Base-by-base conservation (phyloP, 2,888 invertebrate species). In the Thereva nobilitata region DNA sequence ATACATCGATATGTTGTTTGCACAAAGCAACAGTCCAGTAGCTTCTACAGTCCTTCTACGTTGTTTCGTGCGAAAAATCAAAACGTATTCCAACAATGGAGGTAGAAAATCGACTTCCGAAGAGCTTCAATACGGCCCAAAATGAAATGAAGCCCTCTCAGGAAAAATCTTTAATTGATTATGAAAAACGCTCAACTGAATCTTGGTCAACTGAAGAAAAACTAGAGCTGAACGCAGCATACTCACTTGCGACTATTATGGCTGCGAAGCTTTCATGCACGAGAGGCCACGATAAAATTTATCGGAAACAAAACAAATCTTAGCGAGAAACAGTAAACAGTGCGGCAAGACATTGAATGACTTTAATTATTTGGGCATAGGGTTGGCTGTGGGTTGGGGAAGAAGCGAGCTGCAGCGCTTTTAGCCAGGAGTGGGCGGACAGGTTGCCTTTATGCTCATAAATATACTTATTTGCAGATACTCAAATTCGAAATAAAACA, bases 221-320 rank as follows among this genome's bases (percentile, higher is more conserved):
- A n/a, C 59, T 47, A 12, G 47, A 6, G 38, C 37, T 23, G 59
- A 37, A 38, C 35, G 12, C 12, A 10, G 40, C 12, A 41, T 38
- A 34, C 47, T 37, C 12, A 47, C 47, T 59, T 45, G 23, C 42
- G 35, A 55, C 55, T 12, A 23, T 61, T 49, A 40, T 40, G 49
- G 40, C 41, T 50, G 41, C 23, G 47, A 41, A 61, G 61, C 61
- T 61, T 50, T 61, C 41, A 23, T 23, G 23, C 61, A 44, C 41
- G 34, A 50, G 50, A 42, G 34, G 56, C 7, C 38, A 49, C 61
- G 61, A 61, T 61, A 61, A 61, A 50, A 41, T 61, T 61, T 61
- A 61, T 61, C 53, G 40, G 42, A 50, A 50, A 61, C 61, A 61
- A 61, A 61, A 59, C 47, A 49, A 59, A 59, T 50, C 45, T 10